These are phyloP conservation scores for Drosophila punjabiensis DNA, from an alignment of 1,140 invertebrate genomes.

Conservation along the genomic window DNA sequence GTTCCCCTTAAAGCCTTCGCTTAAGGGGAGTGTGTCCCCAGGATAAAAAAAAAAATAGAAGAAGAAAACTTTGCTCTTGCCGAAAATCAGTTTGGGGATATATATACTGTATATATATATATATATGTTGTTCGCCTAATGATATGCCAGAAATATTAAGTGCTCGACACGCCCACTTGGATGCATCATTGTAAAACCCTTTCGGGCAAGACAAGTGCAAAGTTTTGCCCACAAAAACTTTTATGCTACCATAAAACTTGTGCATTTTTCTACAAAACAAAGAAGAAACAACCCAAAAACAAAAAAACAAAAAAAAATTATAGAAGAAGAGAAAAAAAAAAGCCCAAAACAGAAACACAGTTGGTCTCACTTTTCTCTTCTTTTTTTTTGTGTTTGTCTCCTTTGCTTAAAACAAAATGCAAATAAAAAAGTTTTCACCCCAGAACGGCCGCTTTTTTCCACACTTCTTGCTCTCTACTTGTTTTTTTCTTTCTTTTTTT, in stretches of 20 bases:
- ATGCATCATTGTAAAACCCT: slow-evolving; percentile 81
- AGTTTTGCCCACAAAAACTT: slow-evolving; percentile 78
- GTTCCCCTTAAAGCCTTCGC: slow-evolving; percentile 6
- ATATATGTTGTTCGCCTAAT: slow-evolving; percentile 41
- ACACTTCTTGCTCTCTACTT: slow-evolving; percentile 11
- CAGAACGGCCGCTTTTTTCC: slow-evolving; percentile 37
- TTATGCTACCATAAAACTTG: slow-evolving; percentile 79
- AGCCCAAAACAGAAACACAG: slow-evolving; percentile 59
- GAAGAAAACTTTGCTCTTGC: slow-evolving; percentile 3
- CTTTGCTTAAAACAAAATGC: slow-evolving; percentile 77
- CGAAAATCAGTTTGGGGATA: slow-evolving; percentile 25
- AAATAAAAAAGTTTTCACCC: slow-evolving; percentile 73
- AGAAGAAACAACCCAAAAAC: slow-evolving; percentile 64
- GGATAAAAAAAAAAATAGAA: background rate
- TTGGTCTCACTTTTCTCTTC: slow-evolving; percentile 66
- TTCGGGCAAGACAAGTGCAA: slow-evolving; percentile 82
- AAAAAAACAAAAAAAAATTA: slow-evolving; percentile 25
- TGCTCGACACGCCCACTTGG: slow-evolving; percentile 50
- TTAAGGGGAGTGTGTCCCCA: background rate
- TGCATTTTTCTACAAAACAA: slow-evolving; percentile 81
- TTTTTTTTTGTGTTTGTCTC: slow-evolving; percentile 20
- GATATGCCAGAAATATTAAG: slow-evolving; percentile 75
- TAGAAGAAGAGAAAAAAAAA: slow-evolving; percentile 17
- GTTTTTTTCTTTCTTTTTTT: slow-evolving; percentile 15
- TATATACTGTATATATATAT: background rate